These are phyloP conservation scores for Diaprepes abbreviatus DNA, from an alignment of 2,888 invertebrate genomes.

Conservation along the genomic window DNA sequence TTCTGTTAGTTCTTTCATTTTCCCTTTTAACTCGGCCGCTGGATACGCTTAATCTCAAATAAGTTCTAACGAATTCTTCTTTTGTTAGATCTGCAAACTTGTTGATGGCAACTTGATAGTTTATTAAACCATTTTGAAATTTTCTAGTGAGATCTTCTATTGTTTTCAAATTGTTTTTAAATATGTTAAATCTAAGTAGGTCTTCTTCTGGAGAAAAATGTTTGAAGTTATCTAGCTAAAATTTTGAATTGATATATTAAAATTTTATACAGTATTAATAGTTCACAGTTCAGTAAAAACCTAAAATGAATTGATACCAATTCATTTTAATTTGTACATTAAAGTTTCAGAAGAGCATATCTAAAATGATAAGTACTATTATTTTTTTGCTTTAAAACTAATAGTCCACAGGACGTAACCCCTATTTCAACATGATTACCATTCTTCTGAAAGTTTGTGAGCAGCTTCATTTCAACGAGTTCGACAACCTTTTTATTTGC, in stretches of 20 bases:
- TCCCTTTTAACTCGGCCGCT: conserved; percentile 21
- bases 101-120: conserved; percentile 50
- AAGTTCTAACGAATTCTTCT: conserved; percentile 50
- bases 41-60: conserved; percentile 38
- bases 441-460: no score
- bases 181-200: conserved; percentile 43
- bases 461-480: no score
- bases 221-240: conserved; percentile 65
- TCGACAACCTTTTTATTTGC: no score
- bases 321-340: no score
- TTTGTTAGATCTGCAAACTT: conserved; percentile 66
- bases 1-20: conserved; percentile 12
- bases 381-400: no score
- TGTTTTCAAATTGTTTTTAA: conserved; percentile 47
- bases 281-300: no score
- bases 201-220: conserved; percentile 58
- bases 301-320: no score
- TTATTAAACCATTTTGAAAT: conserved; percentile 46
- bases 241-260: not conserved
- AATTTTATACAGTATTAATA: no score
- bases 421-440: no score
- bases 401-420: no score
- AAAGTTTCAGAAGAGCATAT: no score
- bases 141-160: conserved; percentile 50
- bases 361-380: no score